These are phyloP conservation scores for Tokudaia muenninki DNA, from an alignment of 2,797 vertebrate genomes.

Conservation along the genomic window DNA sequence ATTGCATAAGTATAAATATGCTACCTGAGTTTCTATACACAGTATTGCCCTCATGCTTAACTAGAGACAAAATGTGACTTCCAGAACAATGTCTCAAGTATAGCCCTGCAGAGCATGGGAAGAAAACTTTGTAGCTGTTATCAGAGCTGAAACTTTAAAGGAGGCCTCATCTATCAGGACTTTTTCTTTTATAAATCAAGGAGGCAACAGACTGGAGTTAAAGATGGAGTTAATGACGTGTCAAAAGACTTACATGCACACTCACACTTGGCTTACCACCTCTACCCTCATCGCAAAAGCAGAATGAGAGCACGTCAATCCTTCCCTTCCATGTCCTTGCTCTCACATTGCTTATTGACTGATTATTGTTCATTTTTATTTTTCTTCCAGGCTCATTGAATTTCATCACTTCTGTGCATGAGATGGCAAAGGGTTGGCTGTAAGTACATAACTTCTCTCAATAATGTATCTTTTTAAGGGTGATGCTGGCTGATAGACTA, in stretches of 20 bases:
- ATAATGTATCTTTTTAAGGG: not conserved
- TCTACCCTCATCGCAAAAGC: not conserved
- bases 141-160: not conserved
- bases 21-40: not conserved
- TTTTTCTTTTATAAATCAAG: not conserved
- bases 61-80: not conserved
- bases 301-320: not conserved
- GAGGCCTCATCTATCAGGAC: not conserved
- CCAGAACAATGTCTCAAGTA: not conserved
- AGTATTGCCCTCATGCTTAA: not conserved
- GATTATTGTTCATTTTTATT: slow-evolving; percentile 27
- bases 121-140: not conserved
- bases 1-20: not conserved
- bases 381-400: slow-evolving; percentile 15
- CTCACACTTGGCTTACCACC: not conserved
- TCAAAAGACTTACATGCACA: not conserved
- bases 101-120: not conserved
- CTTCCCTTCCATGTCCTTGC: not conserved
- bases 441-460: slow-evolving; percentile 27
- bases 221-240: not conserved
- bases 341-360: slow-evolving; percentile 36
- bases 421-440: not conserved
- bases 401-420: slow-evolving; percentile 16
- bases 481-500: slow-evolving; percentile 2
- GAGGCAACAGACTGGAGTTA: not conserved